Conservation (phyloP, 2,113 vertebrate species). For the Amazona vittata region DNA sequence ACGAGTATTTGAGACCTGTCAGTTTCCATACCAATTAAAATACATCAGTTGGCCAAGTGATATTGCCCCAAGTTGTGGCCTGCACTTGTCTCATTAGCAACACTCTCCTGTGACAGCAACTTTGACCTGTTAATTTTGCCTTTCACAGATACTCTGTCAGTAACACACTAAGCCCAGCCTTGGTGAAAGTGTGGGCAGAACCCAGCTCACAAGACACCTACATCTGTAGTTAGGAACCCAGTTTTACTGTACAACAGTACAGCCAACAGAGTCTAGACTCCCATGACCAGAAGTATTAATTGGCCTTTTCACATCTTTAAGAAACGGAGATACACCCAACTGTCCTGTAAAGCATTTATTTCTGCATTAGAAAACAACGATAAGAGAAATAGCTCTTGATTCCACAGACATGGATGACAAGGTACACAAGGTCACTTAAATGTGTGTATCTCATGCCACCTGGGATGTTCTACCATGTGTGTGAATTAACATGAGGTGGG, state of each 20-base stretch:
- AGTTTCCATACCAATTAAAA: conserved; percentile 26
- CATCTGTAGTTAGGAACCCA: not conserved
- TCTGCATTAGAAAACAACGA: not conserved
- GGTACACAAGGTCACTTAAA: not conserved
- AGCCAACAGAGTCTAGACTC: not conserved
- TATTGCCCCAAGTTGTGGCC: not conserved
- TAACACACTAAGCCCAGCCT: not conserved
- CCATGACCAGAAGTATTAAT: not conserved
- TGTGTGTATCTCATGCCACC: not conserved
- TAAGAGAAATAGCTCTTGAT: not conserved
- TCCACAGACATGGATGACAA: not conserved
- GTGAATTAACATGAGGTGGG: not conserved
- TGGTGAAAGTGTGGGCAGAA: not conserved
- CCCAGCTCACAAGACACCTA: not conserved
- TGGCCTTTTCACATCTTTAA: not conserved
- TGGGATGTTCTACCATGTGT: not conserved
- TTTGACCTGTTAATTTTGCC: not conserved
- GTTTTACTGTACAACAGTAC: not conserved
- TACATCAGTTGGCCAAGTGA: not conserved
- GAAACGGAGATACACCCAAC: not conserved
- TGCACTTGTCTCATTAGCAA: conserved; percentile 1
- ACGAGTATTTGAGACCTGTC: not conserved
- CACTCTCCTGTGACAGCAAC: not conserved
- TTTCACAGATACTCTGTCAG: not conserved
- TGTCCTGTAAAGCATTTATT: not conserved